Conservation (phyloP, 2,797 vertebrate genomes). For the Aulostomus chinensis region DNA sequence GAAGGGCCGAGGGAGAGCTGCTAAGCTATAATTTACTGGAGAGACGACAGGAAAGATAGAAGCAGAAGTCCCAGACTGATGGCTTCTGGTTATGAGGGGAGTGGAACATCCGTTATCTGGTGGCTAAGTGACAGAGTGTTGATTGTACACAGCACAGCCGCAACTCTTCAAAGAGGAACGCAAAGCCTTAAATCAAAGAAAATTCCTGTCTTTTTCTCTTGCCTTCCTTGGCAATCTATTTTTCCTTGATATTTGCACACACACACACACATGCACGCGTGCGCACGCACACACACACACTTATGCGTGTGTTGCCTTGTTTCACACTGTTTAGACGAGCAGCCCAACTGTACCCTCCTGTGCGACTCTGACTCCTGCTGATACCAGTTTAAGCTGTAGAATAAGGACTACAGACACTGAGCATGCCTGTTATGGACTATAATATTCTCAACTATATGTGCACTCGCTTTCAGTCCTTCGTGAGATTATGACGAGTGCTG, state of each 20-base stretch:
- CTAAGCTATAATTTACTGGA: constrained; percentile 81
- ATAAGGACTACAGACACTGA: too few relatives aligned
- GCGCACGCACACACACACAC: constrained; percentile 17
- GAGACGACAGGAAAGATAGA: constrained; percentile 75
- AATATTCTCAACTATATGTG: too few relatives aligned
- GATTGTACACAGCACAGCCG: constrained; percentile 76
- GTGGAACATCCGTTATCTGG: constrained; percentile 80
- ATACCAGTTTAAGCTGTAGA: too few relatives aligned
- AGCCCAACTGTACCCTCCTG: background rate
- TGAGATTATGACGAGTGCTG: too few relatives aligned
- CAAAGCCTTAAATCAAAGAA: constrained; percentile 77
- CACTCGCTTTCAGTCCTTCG: too few relatives aligned
- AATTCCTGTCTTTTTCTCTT: constrained; percentile 68
- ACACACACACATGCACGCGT: constrained; percentile 13
- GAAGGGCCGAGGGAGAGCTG: too few relatives aligned
- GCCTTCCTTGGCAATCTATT: constrained; percentile 63
- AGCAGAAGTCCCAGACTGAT: constrained; percentile 78
- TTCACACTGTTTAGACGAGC: constrained; percentile 60
- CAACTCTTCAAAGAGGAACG: constrained; percentile 68
- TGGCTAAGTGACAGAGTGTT: constrained; percentile 80
- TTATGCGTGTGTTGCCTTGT: constrained; percentile 44
- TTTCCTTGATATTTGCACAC: constrained; percentile 59
- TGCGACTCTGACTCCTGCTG: too few relatives aligned
- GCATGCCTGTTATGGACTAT: too few relatives aligned
- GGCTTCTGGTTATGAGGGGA: constrained; percentile 80